Evolutionary conservation across 2,797 vertebrate species (phyloP), one percentile per base, ranked within the genome.

Genomic region (Mycteria americana): DNA sequence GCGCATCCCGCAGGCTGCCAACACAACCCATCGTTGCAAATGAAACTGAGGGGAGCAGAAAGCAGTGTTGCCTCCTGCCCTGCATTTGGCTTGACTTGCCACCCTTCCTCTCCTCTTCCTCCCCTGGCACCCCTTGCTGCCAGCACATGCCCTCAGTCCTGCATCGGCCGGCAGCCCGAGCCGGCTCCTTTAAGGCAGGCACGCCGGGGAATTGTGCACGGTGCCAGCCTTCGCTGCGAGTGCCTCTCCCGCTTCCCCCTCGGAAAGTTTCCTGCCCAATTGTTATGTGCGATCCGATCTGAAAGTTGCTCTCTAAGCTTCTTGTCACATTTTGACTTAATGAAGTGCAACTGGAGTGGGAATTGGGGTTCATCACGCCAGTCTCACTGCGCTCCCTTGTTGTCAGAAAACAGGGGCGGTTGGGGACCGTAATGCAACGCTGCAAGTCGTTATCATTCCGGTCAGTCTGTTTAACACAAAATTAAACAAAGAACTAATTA

Each of bases 401-500:
- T 99, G 99, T 99, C 97, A 99, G 99, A 99, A 99, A 99, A 99
- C 99, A 99, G 99, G 99, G 98, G 98, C 98, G 99, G 99, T 99
- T 99, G 99, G 99, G 99, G 99, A 99, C 99, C 97, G 98, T 98
- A 99, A 98, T 98, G 98, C 99, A 98, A 99, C 98, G 98, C 99
- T 99, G 99, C 98, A 98, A 99, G 99, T 99, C 99, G 99, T 99
- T 99, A 99, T 99, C 99, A 99, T 99, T 99, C 99, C 98, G 99
- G 99, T 99, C 99, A 99, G 99, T 99, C 99, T 99, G 99, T 99
- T 99, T 99, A 99, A 99, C 99, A 99, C 99, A 99, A 99, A 99
- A 99, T 99, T 99, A 99, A 99, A 99, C 99, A 99, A 99, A 99
- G 99, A 99, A 99, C 99, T 99, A 99, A 99, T 99, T 99, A 99